Evolutionary conservation across 2,797 vertebrate genomes (phyloP).

Genomic region (Orestias chungarensis): DNA sequence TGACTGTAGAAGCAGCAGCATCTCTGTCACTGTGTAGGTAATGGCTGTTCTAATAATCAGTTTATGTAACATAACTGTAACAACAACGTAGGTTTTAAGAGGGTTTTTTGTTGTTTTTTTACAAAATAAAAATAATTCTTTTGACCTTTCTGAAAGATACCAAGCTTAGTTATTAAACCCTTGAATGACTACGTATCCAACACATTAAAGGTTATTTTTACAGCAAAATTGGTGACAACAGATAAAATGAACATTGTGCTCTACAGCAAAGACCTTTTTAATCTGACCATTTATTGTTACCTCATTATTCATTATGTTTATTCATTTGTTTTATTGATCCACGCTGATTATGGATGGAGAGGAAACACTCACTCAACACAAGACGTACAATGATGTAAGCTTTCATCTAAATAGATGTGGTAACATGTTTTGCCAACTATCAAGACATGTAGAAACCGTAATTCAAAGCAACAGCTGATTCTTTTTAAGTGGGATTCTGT

Average conservation of each 20-base stretch:
- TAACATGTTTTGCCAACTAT: background rate
- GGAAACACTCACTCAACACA: background rate
- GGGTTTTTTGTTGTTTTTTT: background rate
- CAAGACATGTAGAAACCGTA: background rate
- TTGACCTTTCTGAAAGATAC: background rate
- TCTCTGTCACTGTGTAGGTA: background rate
- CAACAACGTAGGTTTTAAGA: background rate
- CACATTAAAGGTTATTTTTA: background rate
- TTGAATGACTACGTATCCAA: background rate
- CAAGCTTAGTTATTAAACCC: background rate
- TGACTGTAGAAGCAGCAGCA: background rate
- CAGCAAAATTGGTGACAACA: background rate
- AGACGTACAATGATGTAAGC: background rate
- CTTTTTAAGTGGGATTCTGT: background rate
- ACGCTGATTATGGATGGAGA: background rate
- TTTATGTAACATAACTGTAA: slow-evolving; percentile 5
- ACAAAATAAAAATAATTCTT: no score
- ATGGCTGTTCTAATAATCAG: slow-evolving; percentile 7
- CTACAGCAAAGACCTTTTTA: background rate
- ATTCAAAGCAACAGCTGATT: background rate
- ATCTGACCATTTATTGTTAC: background rate
- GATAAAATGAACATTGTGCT: background rate
- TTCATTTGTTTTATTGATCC: background rate
- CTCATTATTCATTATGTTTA: background rate
- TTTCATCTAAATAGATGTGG: background rate